Conservation (phyloP, 2,888 invertebrate species). For the Thecophora atra region DNA sequence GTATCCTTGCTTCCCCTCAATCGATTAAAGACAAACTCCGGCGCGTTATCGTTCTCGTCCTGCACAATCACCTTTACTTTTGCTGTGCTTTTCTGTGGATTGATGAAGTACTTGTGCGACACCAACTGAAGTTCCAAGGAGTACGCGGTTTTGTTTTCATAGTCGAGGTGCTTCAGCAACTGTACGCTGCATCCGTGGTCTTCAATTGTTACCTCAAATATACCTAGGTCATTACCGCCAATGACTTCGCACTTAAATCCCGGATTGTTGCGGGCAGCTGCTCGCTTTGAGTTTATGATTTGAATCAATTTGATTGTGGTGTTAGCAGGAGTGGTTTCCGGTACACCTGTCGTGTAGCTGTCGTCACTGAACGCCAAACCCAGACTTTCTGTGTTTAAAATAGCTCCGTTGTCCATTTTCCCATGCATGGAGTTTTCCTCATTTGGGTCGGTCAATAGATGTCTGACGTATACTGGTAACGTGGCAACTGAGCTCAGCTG, state of each 20-base stretch:
- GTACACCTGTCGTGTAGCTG: slow-evolving; percentile 82
- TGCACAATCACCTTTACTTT: slow-evolving; percentile 81
- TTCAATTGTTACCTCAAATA: slow-evolving; percentile 78
- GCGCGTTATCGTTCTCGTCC: slow-evolving; percentile 91
- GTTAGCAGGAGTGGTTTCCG: slow-evolving; percentile 70
- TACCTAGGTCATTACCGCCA: slow-evolving; percentile 73
- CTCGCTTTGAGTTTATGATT: slow-evolving; percentile 64
- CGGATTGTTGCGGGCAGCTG: slow-evolving; percentile 56
- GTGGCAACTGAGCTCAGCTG: slow-evolving; percentile 83
- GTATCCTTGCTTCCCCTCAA: slow-evolving; percentile 72
- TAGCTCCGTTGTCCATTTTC: slow-evolving; percentile 54
- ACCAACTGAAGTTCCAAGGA: slow-evolving; percentile 79
- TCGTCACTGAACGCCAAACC: slow-evolving; percentile 90
- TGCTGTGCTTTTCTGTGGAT: slow-evolving; percentile 78
- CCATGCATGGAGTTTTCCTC: slow-evolving; percentile 62
- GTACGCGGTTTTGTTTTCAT: slow-evolving; percentile 79
- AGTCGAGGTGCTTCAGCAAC: slow-evolving; percentile 78
- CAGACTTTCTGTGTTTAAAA: slow-evolving; percentile 60
- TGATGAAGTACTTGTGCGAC: slow-evolving; percentile 82
- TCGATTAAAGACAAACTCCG: slow-evolving; percentile 80
- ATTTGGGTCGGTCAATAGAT: slow-evolving; percentile 77
- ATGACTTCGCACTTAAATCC: slow-evolving; percentile 82
- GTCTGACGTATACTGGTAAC: slow-evolving; percentile 84
- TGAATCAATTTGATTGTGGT: slow-evolving; percentile 64
- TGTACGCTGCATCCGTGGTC: slow-evolving; percentile 85